Evolutionary conservation across 2,888 invertebrate genomes (phyloP).

Genomic region (Dynastes hyllus): DNA sequence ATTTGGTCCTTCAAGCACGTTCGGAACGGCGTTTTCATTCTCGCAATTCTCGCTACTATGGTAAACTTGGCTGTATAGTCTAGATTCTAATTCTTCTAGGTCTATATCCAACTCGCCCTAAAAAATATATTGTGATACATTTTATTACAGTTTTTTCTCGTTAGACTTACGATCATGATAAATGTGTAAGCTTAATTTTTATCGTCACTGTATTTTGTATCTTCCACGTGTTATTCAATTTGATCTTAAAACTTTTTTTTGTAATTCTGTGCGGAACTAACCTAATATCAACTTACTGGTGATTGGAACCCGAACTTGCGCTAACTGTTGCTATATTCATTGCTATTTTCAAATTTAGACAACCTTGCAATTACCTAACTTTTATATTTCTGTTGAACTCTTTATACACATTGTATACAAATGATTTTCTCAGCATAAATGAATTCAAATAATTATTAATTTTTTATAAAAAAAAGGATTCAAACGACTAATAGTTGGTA

Average conservation of each 20-base stretch:
- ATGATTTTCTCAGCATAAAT: too few relatives aligned
- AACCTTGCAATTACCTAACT: too few relatives aligned
- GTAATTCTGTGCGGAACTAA: too few relatives aligned
- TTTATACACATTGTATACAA: too few relatives aligned
- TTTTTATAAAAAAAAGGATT: too few relatives aligned
- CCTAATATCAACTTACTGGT: too few relatives aligned
- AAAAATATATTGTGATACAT: constrained; percentile 54
- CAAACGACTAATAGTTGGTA: too few relatives aligned
- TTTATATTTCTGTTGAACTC: too few relatives aligned
- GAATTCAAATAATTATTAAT: too few relatives aligned
- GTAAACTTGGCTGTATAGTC: constrained; percentile 66
- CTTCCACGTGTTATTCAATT: constrained; percentile 29
- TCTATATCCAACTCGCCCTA: constrained; percentile 60
- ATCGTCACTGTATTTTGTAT: too few relatives aligned
- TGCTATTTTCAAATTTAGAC: neutral
- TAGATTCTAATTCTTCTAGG: constrained; percentile 65
- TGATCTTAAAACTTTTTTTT: neutral
- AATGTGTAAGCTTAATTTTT: constrained; percentile 14
- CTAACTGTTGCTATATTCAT: neutral
- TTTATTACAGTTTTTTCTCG: neutral
- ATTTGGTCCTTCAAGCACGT: neutral
- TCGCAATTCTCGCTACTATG: constrained; percentile 58
- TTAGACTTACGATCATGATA: constrained; percentile 49
- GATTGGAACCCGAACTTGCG: too few relatives aligned
- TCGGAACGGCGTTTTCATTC: constrained; percentile 33